A percentile compares a stretch with the other conserved stretches of the same genome.
phyloP scores from a whole-genome alignment of 2,113 vertebrate species.

The Lepidothrix coronata region DNA sequence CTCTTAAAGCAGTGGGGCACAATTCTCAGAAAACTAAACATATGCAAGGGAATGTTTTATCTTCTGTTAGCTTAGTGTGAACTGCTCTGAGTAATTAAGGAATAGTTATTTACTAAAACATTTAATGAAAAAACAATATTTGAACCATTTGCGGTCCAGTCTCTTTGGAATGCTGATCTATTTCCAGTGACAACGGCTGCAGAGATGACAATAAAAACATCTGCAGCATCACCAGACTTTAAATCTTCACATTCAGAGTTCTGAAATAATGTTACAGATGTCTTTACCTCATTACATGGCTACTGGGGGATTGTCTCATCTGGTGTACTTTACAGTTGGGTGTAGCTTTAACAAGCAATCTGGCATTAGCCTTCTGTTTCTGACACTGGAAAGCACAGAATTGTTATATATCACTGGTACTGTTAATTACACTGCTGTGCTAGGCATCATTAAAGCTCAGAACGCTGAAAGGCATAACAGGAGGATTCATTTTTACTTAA shows the following conservation, averaged over 20 bases:
- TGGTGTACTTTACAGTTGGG: constrained; percentile 50
- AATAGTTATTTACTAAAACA: not conserved
- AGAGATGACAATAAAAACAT: constrained; percentile 43
- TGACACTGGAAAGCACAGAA: constrained; percentile 43
- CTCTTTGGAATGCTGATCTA: constrained; percentile 22
- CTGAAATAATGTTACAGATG: constrained; percentile 71
- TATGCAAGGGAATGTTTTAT: not conserved
- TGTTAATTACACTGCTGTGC: constrained; percentile 71
- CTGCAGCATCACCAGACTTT: constrained; percentile 55
- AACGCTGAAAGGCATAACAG: constrained; percentile 51
- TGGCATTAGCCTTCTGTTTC: constrained; percentile 74
- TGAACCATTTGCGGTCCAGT: not conserved
- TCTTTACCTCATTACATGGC: constrained; percentile 68
- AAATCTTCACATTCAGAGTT: constrained; percentile 54
- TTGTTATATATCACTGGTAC: constrained; percentile 58
- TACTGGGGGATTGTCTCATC: constrained; percentile 72
- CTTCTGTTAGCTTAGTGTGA: not conserved
- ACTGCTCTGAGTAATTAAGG: not conserved
- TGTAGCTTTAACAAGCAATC: constrained; percentile 77
- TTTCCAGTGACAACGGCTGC: constrained; percentile 26
- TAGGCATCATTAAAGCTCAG: constrained; percentile 68
- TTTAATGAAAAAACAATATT: not conserved
- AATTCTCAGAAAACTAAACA: not conserved
- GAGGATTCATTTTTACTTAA: constrained; percentile 64
- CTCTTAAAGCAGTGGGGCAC: not conserved